phyloP scores from a whole-genome alignment of 2,888 invertebrate genomes.

The Mythimna impura region DNA sequence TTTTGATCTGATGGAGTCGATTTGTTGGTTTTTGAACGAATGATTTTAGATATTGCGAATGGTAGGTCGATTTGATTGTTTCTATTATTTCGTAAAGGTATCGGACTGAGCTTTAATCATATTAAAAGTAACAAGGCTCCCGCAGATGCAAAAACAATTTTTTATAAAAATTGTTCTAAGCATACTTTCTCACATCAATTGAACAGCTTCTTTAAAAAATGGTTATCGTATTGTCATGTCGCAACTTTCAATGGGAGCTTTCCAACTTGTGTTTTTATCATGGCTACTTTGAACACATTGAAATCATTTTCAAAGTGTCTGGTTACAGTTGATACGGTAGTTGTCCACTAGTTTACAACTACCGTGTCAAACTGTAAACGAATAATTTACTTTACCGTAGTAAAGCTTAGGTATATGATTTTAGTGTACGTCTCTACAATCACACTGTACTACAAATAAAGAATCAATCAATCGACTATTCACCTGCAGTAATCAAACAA shows the following conservation, averaged over 20 bases:
- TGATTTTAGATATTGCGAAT: neutral
- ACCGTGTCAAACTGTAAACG: neutral
- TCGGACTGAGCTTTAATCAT: neutral
- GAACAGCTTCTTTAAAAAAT: neutral
- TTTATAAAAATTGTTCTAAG: neutral
- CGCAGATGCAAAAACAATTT: neutral
- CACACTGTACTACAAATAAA: constrained; percentile 11
- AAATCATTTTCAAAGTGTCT: neutral
- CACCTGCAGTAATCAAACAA: constrained; percentile 19
- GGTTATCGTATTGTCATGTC: neutral
- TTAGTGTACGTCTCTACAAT: neutral
- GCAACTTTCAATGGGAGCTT: neutral
- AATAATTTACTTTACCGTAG: neutral
- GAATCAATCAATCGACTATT: constrained; percentile 22
- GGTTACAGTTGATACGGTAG: too few relatives aligned
- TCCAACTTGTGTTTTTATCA: neutral
- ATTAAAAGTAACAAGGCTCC: too few relatives aligned
- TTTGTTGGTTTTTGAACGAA: constrained; percentile 27
- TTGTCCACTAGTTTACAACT: too few relatives aligned
- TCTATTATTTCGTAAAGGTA: neutral
- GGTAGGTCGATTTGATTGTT: neutral
- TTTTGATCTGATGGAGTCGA: constrained; percentile 79
- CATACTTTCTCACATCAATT: neutral
- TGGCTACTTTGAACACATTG: neutral
- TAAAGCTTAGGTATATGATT: neutral